Evolutionary conservation across 2,113 vertebrate genomes (phyloP), one percentile per base, ranked within the genome.

Genomic region (Ariopsis seemanni): DNA sequence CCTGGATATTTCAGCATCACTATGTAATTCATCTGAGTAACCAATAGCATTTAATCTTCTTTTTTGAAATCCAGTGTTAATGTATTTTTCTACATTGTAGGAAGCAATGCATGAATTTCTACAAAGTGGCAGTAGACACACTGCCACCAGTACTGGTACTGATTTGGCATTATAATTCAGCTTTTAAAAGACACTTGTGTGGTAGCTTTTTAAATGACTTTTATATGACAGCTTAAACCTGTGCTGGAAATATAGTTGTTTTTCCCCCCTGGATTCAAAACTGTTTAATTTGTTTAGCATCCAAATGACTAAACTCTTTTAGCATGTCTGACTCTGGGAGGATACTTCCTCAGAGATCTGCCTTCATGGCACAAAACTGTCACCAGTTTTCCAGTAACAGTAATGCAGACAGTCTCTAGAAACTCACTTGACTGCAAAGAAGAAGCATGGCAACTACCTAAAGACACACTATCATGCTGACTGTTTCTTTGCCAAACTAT

Each of bases 351-450:
- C 50, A 52, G 5, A n/a, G 10, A 53, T 77, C 11, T 77, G 74
- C 74, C 48, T 50, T 77, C 22, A 77, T 77, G 74, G 74, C 50
- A n/a, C 74, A 77, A 75, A 52, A 77, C 22, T 77, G 74, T 77
- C 48, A 77, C n/a, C 67, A 20, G 48, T 77, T 77, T 77, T 77
- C 74, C 74, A 77, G 10, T 77, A 11, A n/a, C 22, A 77, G 34
- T 74, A 74, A 71, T 71, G 6, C 27, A 71, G 17, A 34, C 27
- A 71, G 27, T 6, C 27, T 71, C 67, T 71, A 34, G 48, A 77
- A 50, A 52, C 42, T 25, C 72, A 52, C 42, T 50, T 25, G 9
- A 25, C 48, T 15, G 74, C 12, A n/a, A n/a, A 52, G 48, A 74
- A 74, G 17, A 77, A 77, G 11, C 74, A 77, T 1, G 20, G 20